Base-by-base conservation (phyloP, 2,888 invertebrate genomes). In the Ormyrus nitidulus region DNA sequence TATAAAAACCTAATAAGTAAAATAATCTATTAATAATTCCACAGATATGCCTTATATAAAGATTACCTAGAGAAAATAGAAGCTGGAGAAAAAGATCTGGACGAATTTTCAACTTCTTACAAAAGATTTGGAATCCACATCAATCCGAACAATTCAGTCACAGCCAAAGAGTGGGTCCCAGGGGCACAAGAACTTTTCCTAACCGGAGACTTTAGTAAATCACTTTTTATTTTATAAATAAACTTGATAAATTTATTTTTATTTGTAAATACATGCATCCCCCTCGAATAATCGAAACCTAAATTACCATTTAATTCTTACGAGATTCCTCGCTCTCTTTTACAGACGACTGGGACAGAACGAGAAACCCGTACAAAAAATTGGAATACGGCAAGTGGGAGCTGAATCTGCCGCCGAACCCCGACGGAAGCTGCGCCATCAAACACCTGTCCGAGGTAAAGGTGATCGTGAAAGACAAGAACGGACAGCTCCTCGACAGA, bases 121-220 rank as follows among this genome's bases (percentile, higher is more conserved):
- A 93, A 95, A 85, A 94, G 94, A 87, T 99, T 94, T 91, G 99
- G 99, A 0, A 92, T 99, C 19, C 97, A 98, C 88, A 94, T 95
- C 83, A 94, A 95, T 85, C 90, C 93, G 0, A 97, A 99, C 89
- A 98, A 98, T 84, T 95, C 96, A 0, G 94, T 99, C 9, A 92
- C 93, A 2, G 97, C 97, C 88, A 92, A 95, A 78, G 99, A 99
- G 92, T 99, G 99, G 99, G 99, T 98, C 2, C 99, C 99, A 0
- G 97, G 96, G 11, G 99, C 99, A 0, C 94, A 94, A 84, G 95
- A 94, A 80, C 90, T 99, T 53, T 98, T 95, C 89, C 92, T 99
- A 19, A 94, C 97, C 77, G 99, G 99, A 88, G 99, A 99, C 86
- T 99, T 99, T 88, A 99, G 98, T 99, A 92, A 93, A 95, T 77